phyloP scores from a whole-genome alignment of 2,113 vertebrate genomes.

The Syngnathoides biaculeatus region DNA sequence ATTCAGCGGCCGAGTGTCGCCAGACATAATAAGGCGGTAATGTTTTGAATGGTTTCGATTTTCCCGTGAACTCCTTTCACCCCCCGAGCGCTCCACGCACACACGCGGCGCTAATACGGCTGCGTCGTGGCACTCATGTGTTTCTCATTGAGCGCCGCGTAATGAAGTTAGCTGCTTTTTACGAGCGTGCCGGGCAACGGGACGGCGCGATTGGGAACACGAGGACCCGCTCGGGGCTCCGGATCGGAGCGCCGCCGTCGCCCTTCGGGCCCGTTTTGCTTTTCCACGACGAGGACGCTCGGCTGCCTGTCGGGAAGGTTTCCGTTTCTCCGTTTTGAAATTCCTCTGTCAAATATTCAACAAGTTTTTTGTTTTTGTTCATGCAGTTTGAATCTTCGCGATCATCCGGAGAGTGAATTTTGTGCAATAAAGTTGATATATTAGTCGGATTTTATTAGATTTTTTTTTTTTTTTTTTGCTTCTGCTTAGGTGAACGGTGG shows the following conservation, averaged over 20 bases:
- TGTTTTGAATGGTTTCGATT: conserved; percentile 60
- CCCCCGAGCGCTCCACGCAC: conserved; percentile 11
- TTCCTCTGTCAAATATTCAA: not conserved
- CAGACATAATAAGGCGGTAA: conserved; percentile 55
- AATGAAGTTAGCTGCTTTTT: conserved; percentile 52
- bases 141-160: conserved; percentile 44
- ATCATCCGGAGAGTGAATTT: not conserved
- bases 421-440: not conserved
- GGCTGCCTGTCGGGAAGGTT: not conserved
- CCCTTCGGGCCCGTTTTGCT: conserved; percentile 16
- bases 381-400: not conserved
- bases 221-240: conserved; percentile 31
- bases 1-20: conserved; percentile 40
- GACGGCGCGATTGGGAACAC: conserved; percentile 28
- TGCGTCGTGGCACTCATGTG: conserved; percentile 50
- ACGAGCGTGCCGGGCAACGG: conserved; percentile 9
- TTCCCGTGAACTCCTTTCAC: conserved; percentile 51
- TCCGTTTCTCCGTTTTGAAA: not conserved
- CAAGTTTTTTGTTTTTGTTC: too few relatives aligned
- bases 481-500: too few relatives aligned
- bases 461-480: not conserved
- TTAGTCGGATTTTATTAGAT: not conserved
- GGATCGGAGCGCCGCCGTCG: conserved; percentile 33
- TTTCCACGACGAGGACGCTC: not conserved
- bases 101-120: conserved; percentile 14